These are phyloP conservation scores for Anagrus nilaparvatae DNA, from an alignment of 1,140 invertebrate species.

Conservation along the genomic window DNA sequence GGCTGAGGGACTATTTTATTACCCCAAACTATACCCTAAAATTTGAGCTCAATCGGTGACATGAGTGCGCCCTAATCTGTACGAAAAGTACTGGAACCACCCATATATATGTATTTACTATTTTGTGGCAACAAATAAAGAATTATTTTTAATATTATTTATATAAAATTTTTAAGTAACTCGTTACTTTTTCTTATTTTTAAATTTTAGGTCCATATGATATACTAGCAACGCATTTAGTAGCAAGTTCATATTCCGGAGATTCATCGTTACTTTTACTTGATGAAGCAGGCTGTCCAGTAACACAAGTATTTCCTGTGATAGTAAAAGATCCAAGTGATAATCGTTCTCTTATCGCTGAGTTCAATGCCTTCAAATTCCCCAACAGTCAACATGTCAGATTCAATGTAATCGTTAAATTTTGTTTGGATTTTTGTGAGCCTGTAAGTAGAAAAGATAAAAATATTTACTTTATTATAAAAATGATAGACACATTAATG, in stretches of 20 bases:
- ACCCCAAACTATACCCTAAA: too few relatives aligned
- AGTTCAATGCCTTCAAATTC: constrained; percentile 62
- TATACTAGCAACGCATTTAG: constrained; percentile 44
- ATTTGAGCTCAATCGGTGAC: too few relatives aligned
- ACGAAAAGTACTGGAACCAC: too few relatives aligned
- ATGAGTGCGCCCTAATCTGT: too few relatives aligned
- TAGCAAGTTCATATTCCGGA: constrained; percentile 43
- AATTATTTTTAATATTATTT: too few relatives aligned
- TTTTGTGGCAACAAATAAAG: too few relatives aligned
- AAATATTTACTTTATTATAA: neutral
- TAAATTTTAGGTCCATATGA: constrained; percentile 48
- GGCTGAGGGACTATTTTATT: too few relatives aligned
- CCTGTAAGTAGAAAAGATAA: constrained; percentile 40
- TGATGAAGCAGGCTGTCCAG: constrained; percentile 47
- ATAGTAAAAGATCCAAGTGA: constrained; percentile 33
- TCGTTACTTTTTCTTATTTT: too few relatives aligned
- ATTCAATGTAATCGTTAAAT: constrained; percentile 58
- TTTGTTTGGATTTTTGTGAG: constrained; percentile 51
- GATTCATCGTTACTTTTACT: constrained; percentile 41
- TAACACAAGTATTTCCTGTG: constrained; percentile 44
- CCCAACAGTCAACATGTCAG: constrained; percentile 55
- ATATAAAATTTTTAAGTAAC: too few relatives aligned
- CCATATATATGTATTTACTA: too few relatives aligned
- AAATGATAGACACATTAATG: too few relatives aligned
- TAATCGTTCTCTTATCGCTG: constrained; percentile 40